Evolutionary conservation across 2,113 vertebrate genomes (phyloP).

Genomic region (Labrus mixtus): DNA sequence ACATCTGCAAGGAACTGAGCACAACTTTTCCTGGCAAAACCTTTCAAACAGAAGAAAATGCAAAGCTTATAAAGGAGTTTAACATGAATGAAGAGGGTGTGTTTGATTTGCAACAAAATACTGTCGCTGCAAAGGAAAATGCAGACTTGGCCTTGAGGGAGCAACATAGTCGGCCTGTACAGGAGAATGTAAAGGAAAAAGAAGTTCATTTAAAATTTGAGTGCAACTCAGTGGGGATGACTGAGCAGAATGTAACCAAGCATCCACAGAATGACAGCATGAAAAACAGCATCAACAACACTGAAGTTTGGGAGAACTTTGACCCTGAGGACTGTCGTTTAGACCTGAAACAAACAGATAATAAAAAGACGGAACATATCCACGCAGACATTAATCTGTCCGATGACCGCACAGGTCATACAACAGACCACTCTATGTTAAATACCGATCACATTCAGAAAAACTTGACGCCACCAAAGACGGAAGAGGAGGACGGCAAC

Average conservation of each 20-base stretch:
- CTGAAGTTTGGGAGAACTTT: background rate
- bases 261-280: slow-evolving; percentile 10
- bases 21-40: background rate
- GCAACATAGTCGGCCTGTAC: background rate
- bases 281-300: background rate
- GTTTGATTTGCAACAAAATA: background rate
- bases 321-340: background rate
- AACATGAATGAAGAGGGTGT: background rate
- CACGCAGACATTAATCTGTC: background rate
- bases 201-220: background rate
- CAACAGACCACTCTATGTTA: background rate
- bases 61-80: background rate
- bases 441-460: slow-evolving; percentile 1
- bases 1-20: background rate
- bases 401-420: slow-evolving; percentile 3
- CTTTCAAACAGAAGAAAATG: slow-evolving; percentile 1
- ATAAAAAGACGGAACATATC: slow-evolving; percentile 6
- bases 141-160: background rate
- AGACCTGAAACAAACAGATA: background rate
- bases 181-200: slow-evolving; percentile 3
- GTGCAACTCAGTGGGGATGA: background rate
- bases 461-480: slow-evolving; percentile 4
- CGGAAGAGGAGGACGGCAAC: background rate
- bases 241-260: background rate
- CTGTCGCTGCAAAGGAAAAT: background rate